These are phyloP conservation scores for Lacanobia oleracea DNA, from an alignment of 2,888 invertebrate genomes.

Conservation along the genomic window DNA sequence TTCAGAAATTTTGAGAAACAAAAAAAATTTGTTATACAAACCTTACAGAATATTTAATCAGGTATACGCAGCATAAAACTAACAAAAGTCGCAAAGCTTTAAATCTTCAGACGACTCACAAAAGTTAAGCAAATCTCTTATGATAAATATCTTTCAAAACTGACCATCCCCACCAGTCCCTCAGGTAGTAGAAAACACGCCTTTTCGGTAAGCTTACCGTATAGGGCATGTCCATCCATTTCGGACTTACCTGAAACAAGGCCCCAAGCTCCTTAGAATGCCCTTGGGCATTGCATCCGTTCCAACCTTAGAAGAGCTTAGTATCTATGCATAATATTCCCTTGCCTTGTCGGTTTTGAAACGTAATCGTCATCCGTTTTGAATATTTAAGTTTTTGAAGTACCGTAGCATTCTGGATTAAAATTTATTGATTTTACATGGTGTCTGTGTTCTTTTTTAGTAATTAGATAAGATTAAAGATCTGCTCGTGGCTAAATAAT, in stretches of 20 bases:
- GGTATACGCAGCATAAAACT: neutral
- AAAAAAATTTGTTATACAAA: neutral
- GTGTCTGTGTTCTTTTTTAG: too few species aligned
- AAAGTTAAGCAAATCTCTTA: constrained; percentile 17
- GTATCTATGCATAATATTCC: neutral
- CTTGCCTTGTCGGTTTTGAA: neutral
- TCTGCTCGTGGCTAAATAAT: too few species aligned
- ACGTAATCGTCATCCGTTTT: neutral
- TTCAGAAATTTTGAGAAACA: neutral
- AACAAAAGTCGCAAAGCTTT: neutral
- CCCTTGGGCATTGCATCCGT: constrained; percentile 45
- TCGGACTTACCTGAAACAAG: constrained; percentile 19
- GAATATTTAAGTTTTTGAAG: neutral
- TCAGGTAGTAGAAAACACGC: constrained; percentile 35
- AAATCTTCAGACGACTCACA: constrained; percentile 1
- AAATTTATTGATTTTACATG: too few species aligned
- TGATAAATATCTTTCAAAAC: constrained; percentile 32
- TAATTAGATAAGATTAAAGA: too few species aligned
- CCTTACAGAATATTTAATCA: constrained; percentile 16
- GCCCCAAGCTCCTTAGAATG: constrained; percentile 37
- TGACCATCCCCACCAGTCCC: constrained; percentile 39
- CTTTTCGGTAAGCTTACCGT: constrained; percentile 30
- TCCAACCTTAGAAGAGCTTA: constrained; percentile 6
- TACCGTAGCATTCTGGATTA: neutral
- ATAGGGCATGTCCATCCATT: constrained; percentile 25